Evolutionary conservation across 1,140 invertebrate genomes (phyloP).

Genomic region (Hycleus cichorii): DNA sequence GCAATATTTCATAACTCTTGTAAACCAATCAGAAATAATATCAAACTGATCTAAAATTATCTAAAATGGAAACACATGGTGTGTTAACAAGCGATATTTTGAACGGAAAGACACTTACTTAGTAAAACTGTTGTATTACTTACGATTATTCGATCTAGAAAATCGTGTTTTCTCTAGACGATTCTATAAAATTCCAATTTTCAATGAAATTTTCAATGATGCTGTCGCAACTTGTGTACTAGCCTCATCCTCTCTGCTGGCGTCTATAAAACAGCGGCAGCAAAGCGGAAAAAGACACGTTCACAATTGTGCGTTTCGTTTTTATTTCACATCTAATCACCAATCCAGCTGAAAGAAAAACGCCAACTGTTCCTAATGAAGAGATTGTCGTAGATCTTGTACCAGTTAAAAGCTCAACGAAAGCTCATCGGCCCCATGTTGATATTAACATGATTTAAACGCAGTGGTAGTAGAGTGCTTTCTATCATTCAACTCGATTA

Average conservation of each 20-base stretch:
- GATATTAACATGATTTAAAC: constrained; percentile 5
- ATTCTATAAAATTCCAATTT: too few species aligned
- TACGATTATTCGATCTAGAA: too few species aligned
- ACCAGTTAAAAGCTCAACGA: constrained; percentile 1
- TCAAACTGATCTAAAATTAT: constrained; percentile 12
- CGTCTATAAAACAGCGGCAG: constrained; percentile 36
- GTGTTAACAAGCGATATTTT: background rate
- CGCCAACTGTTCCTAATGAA: background rate
- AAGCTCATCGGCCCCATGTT: constrained; percentile 3
- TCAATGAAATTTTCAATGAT: too few species aligned
- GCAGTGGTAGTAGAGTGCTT: constrained; percentile 7
- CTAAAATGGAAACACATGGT: constrained; percentile 13
- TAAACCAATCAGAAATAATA: constrained; percentile 10
- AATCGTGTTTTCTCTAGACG: too few species aligned
- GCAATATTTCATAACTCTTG: constrained; percentile 13
- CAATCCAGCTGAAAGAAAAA: too few species aligned
- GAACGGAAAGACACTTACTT: constrained; percentile 1
- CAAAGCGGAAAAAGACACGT: constrained; percentile 41
- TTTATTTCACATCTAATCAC: too few species aligned
- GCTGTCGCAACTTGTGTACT: constrained; percentile 18
- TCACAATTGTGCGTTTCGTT: constrained; percentile 15
- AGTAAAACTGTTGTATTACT: background rate
- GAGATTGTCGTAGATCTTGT: background rate
- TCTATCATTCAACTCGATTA: background rate
- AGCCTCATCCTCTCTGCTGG: constrained; percentile 37